phyloP scores from a whole-genome alignment of 2,888 invertebrate genomes.

The Oxystoma pomonae region DNA sequence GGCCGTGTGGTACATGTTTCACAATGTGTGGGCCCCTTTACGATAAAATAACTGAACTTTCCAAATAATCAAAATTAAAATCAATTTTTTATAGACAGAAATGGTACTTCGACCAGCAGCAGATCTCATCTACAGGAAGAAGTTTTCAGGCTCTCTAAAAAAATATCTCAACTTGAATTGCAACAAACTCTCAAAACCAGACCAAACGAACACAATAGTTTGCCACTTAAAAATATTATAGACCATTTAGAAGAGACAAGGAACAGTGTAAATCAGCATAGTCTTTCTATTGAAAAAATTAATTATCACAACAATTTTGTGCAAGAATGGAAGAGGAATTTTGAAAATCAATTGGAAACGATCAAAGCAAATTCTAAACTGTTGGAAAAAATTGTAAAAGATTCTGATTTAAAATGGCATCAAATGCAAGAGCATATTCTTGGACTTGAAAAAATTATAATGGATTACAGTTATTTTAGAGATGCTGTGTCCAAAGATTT shows the following conservation, averaged over 20 bases:
- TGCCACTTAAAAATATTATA: not conserved
- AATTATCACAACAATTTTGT: slow-evolving; percentile 15
- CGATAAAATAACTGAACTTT: no score
- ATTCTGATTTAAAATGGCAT: slow-evolving; percentile 28
- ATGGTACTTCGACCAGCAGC: slow-evolving; percentile 13
- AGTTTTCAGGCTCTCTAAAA: slow-evolving; percentile 27
- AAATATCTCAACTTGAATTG: slow-evolving; percentile 26
- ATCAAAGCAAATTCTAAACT: not conserved
- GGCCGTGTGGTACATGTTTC: no score
- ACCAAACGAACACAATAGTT: not conserved
- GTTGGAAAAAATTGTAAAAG: slow-evolving; percentile 22
- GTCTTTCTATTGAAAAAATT: slow-evolving; percentile 13
- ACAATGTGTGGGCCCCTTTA: no score
- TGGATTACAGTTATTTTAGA: slow-evolving; percentile 33
- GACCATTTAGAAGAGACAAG: slow-evolving; percentile 11
- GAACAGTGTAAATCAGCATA: slow-evolving; percentile 10
- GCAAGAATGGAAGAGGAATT: slow-evolving; percentile 20
- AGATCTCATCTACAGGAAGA: slow-evolving; percentile 23
- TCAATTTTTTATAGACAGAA: slow-evolving; percentile 24
- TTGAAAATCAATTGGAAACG: slow-evolving; percentile 45
- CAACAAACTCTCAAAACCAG: not conserved
- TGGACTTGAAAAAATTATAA: slow-evolving; percentile 33
- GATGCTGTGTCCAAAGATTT: slow-evolving; percentile 39
- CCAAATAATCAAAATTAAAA: no score
- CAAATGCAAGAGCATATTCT: slow-evolving; percentile 32